Evolutionary conservation across 2,797 vertebrate species (phyloP).

Genomic region (Pantherophis alleghaniensis): DNA sequence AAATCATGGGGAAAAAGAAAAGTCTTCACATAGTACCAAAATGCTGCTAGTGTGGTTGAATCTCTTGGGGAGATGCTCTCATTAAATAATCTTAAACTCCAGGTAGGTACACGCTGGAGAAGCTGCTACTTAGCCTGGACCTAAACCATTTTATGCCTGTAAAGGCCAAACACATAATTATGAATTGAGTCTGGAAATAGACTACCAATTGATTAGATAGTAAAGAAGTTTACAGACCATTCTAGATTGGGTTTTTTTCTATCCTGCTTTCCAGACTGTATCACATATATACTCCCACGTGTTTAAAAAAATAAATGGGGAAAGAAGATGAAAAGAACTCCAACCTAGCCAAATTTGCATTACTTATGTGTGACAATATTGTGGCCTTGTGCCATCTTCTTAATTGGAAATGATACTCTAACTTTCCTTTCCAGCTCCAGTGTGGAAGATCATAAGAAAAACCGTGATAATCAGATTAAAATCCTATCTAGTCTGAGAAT

Average conservation of each 20-base stretch:
- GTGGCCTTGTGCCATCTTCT: neutral
- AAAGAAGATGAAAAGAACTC: neutral
- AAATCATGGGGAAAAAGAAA: neutral
- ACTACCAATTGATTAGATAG: neutral
- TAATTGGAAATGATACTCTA: neutral
- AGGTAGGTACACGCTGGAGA: neutral
- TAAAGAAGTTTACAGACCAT: neutral
- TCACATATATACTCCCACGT: neutral
- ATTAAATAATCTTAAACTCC: neutral
- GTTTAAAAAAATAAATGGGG: neutral
- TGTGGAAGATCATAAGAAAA: neutral
- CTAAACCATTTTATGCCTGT: neutral
- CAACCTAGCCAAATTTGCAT: neutral
- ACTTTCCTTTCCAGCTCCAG: neutral
- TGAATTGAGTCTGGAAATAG: neutral
- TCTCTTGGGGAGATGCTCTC: neutral
- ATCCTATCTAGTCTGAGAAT: neutral
- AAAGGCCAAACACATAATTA: neutral
- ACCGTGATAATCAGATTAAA: neutral
- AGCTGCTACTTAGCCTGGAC: neutral
- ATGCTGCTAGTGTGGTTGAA: neutral
- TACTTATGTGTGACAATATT: neutral
- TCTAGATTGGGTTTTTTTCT: neutral
- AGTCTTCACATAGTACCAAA: neutral
- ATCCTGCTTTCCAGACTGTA: neutral